Evolutionary conservation across 2,888 invertebrate species (phyloP).

Genomic region (Artemia sp.): DNA sequence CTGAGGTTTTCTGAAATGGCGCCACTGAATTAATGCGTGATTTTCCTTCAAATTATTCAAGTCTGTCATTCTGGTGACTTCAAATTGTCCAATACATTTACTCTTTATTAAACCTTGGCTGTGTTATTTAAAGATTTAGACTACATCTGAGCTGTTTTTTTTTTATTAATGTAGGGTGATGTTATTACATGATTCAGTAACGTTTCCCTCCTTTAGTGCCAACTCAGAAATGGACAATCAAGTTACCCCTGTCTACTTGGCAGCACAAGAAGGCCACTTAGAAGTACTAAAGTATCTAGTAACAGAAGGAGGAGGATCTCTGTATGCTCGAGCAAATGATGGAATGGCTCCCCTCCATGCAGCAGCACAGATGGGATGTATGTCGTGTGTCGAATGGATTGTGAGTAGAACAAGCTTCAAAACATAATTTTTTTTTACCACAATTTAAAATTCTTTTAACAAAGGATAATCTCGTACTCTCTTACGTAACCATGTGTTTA

Average conservation of each 20-base stretch:
- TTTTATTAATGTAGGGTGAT: background rate
- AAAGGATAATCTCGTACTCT: no score
- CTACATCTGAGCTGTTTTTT: no score
- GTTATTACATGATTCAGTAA: background rate
- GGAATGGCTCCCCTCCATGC: slow-evolving; percentile 82
- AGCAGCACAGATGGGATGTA: slow-evolving; percentile 71
- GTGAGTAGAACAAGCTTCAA: slow-evolving; percentile 37
- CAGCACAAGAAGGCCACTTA: slow-evolving; percentile 71
- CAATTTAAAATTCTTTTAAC: no score
- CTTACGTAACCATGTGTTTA: no score
- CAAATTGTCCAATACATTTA: no score
- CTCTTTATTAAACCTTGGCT: no score
- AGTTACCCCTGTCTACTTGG: slow-evolving; percentile 71
- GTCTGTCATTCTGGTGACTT: no score
- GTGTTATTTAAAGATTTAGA: no score
- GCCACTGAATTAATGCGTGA: no score
- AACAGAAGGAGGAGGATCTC: slow-evolving; percentile 59
- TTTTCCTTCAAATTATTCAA: no score
- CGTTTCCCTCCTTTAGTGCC: slow-evolving; percentile 43
- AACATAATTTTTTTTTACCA: no score
- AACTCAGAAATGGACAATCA: slow-evolving; percentile 84
- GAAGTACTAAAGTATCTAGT: slow-evolving; percentile 70
- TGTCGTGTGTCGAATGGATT: slow-evolving; percentile 77
- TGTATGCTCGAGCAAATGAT: slow-evolving; percentile 66
- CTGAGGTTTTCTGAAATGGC: no score